Base-by-base conservation (phyloP, 1,140 invertebrate genomes). In the Bombus sibiricus region DNA sequence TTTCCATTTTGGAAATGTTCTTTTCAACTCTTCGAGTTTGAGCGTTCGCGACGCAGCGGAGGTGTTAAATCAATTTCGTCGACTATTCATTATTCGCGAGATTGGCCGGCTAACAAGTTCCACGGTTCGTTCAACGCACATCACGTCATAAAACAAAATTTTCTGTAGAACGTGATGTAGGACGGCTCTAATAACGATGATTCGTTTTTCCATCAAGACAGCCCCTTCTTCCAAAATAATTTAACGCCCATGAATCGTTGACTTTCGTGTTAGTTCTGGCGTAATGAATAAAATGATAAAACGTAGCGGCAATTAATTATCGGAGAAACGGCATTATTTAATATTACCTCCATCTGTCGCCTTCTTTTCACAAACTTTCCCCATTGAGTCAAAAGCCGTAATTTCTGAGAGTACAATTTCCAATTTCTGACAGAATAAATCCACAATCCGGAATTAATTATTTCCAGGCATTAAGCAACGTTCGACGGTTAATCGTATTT, bases 221-320 rank as follows among this genome's bases (percentile, higher is more conserved):
- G 32, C 32, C 62, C 32, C 37, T 6, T 34, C 18, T 4, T 39
- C 37, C 39, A 15, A 32, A 71, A 53, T 34, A 47, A 80, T 80
- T 80, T 32, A 57, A 69, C 32, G 77, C n/a, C 10, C 18, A 39
- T 41, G 64, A 37, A 43, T 25, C 6, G 13, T 8, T 57, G 64
- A 57, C 66, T 43, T 53, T 80, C 47, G 32, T 25, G 10, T 80
- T 69, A 41, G 28, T n/a, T n/a, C 32, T 15, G 41, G 5, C 9
- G 12, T 47, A 22, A 80, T 71, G 69, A 80, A 71, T 80, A 80
- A 80, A 80, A 53, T 28, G 43, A n/a, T 32, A 41, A 59, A 37
- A 32, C 8, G 74, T 13, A 18, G 15, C 9, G 74, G 28, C 41
- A 32, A 47, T 79, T 79, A 68, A 79, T 79, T 79, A 53, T 68